Base-by-base conservation (phyloP, 2,797 vertebrate species). In the Acipenser oxyrinchus region DNA sequence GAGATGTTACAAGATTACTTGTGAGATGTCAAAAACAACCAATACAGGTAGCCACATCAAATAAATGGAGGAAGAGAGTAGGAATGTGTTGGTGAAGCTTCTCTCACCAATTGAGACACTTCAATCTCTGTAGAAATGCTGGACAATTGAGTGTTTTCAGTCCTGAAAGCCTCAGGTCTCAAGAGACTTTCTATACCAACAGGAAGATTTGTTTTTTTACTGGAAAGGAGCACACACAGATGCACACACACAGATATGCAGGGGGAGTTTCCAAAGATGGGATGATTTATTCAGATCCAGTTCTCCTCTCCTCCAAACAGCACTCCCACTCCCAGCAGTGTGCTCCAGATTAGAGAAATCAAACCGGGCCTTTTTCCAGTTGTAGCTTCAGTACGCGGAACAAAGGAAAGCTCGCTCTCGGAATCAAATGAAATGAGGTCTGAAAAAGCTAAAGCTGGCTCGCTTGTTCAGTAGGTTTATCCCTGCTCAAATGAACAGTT, bases 271-370 rank as follows among this genome's bases (percentile, higher is more conserved):
- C 55, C 55, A 58, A 58, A 58, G 55, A n/a, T n/a, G 1, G 7
- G 11, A 58, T 58, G 55, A 58, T 58, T 58, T 58, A 58, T 58
- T 58, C 55, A n/a, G 55, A 58, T 58, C 55, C 55, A 58, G 55
- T 58, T 58, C 15, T 58, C 55, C 55, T 58, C 55, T 58, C 55
- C 12, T 58, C 55, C 10, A 58, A 13, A 58, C 55, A 58, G 55
- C 55, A 58, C 55, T 58, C 55, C 55, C 55, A 58, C 55, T 58
- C 55, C 55, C 55, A 58, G 55, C 55, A 58, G 55, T 58, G 55
- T 12, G 55, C 55, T 58, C 12, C 55, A 58, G 55, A 58, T 58
- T 58, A 58, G 55, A 58, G 12, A 37, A 58, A 58, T 58, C 55
- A 58, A 58, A 58, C 12, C 11, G 11, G 55, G 12, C 55, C 12